Evolutionary conservation across 2,113 vertebrate species (phyloP), one percentile per base, ranked within the genome.

Genomic region (Varanus komodoensis): DNA sequence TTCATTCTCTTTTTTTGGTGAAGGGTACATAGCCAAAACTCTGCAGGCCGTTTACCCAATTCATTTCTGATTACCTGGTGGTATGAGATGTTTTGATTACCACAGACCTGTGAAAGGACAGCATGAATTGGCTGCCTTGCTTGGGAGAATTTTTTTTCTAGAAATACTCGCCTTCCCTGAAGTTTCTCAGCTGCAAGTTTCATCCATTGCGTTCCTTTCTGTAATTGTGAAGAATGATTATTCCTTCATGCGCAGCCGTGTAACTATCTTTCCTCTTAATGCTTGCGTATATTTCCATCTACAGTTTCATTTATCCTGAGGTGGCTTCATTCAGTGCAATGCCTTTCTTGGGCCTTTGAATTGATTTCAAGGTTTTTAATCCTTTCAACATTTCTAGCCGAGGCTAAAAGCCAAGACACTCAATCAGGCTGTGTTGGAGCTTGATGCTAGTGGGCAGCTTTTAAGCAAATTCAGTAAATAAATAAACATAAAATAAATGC

Each of bases 61-160:
- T 91, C 48, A 50, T 92, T 0, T 15, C 21, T 86, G 84, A 44
- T 78, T 93, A 32, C 74, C 79, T 23, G 48, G 25, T 80, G 68
- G n/a, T 90, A 0, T 44, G 38, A 44, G 38, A 44, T 44, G 0
- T 87, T 69, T 8, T 27, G 69, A 81, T 83, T 78, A 84, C 61
- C 77, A 27, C 77, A 88, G 69, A 89, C 29, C 25, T 68, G 11
- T 21, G 23, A 29, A n/a, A 44, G 6, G 87, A 71, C 34, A 71
- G 29, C 44, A 52, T 92, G 93, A 61, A 0, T 54, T 84, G 84
- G 44, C 21, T 15, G 1, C 7, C 89, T 73, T 78, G 38, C 11
- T 91, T 93, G 23, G 29, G 50, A 12, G 80, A 57, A 78, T 81
- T 32, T 32, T 23, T 44, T 34, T 90, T 50, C 54, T 44, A 64